Percentiles rank a stretch among this genome's conserved stretches.
These are phyloP conservation scores for Calliphora vicina DNA, from an alignment of 1,140 invertebrate genomes.

Conservation along the genomic window DNA sequence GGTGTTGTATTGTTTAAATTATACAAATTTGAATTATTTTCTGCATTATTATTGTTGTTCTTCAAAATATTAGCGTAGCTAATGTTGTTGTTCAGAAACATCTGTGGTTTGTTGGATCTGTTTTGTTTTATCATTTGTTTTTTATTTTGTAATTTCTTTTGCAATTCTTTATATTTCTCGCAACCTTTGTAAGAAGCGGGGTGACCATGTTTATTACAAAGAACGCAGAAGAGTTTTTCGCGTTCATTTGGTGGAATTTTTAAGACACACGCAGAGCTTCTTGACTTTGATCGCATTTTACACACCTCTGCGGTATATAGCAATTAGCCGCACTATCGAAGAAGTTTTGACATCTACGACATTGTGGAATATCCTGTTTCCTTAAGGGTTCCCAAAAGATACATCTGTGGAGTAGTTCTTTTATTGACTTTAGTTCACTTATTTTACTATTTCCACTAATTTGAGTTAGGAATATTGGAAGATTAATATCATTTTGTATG, in stretches of 20 bases:
- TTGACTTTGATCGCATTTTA: neutral
- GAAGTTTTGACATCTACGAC: neutral
- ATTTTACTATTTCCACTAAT: neutral
- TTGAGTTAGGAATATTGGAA: slow-evolving; percentile 8
- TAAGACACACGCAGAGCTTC: neutral
- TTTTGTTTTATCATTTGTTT: neutral
- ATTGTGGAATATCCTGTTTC: neutral
- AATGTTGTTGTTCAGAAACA: too few species aligned
- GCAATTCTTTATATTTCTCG: neutral
- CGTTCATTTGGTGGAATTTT: neutral
- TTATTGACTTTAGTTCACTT: slow-evolving; percentile 9
- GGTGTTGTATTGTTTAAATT: slow-evolving; percentile 8
- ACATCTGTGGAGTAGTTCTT: neutral
- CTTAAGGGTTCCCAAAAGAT: neutral
- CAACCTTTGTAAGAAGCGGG: neutral
- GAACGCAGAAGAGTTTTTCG: neutral
- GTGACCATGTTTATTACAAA: neutral
- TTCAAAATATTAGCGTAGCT: neutral
- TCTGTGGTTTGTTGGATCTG: neutral
- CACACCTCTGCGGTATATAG: neutral
- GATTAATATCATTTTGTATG: neutral
- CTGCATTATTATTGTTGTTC: neutral
- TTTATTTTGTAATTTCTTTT: neutral
- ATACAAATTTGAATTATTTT: neutral
- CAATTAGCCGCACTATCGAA: slow-evolving; percentile 15